phyloP scores from a whole-genome alignment of 2,113 vertebrate genomes.

The Jaculus jaculus region DNA sequence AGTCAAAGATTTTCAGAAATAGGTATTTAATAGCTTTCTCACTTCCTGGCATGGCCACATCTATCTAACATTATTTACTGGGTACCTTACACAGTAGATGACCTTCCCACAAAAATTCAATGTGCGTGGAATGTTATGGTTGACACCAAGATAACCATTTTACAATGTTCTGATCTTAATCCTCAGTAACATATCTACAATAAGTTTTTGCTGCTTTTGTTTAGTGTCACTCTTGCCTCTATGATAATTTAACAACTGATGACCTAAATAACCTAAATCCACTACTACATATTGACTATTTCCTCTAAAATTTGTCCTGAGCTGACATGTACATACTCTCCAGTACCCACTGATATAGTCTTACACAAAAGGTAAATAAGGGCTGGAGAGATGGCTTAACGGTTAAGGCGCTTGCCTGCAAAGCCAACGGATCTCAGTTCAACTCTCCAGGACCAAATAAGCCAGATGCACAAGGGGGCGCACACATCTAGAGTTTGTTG shows the following conservation, averaged over 20 bases:
- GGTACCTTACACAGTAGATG: background rate
- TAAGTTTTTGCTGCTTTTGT: background rate
- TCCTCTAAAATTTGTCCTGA: background rate
- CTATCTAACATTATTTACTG: background rate
- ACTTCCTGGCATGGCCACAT: background rate
- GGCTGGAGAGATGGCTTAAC: no score
- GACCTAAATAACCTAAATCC: slow-evolving; percentile 46
- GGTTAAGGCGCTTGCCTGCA: no score
- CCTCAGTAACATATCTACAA: slow-evolving; percentile 9
- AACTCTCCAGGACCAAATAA: no score
- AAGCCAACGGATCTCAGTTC: no score
- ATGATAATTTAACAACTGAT: slow-evolving; percentile 24
- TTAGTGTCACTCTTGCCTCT: slow-evolving; percentile 20
- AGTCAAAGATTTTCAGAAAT: slow-evolving; percentile 2
- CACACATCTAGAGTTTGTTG: no score
- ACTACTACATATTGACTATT: slow-evolving; percentile 27
- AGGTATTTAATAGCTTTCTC: background rate
- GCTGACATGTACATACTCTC: background rate
- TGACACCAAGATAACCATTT: slow-evolving; percentile 17
- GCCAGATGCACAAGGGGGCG: no score
- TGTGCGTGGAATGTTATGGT: background rate
- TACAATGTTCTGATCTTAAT: background rate
- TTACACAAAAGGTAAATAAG: background rate
- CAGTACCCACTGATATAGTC: background rate
- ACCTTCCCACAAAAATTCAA: slow-evolving; percentile 36